A percentile compares a stretch with the other conserved stretches of the same genome.
phyloP scores from a whole-genome alignment of 2,888 invertebrate species.

The Pogonocherus hispidulus region DNA sequence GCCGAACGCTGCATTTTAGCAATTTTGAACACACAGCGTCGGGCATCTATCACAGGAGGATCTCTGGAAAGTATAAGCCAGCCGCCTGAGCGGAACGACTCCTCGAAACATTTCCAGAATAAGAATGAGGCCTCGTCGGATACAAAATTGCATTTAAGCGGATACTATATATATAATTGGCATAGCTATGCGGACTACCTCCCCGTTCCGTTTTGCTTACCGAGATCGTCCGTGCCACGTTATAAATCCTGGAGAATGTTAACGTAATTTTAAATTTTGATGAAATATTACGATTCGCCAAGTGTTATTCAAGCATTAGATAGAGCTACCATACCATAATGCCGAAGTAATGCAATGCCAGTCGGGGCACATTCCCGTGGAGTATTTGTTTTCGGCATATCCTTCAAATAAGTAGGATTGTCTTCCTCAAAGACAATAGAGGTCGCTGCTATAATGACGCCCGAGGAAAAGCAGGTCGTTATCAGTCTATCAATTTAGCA shows the following conservation, averaged over 20 bases:
- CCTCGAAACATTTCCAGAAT: slow-evolving; percentile 58
- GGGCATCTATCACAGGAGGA: slow-evolving; percentile 62
- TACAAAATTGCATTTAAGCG: slow-evolving; percentile 60
- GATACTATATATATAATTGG: slow-evolving; percentile 45
- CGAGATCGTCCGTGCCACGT: slow-evolving; percentile 28
- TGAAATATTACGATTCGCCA: slow-evolving; percentile 34
- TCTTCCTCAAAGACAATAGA: too few relatives aligned
- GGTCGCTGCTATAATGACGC: too few relatives aligned
- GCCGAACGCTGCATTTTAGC: slow-evolving; percentile 64
- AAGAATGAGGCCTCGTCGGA: slow-evolving; percentile 59
- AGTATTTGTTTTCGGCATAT: too few relatives aligned
- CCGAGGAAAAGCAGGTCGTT: too few relatives aligned
- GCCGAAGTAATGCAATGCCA: too few relatives aligned
- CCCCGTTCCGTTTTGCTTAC: slow-evolving; percentile 21
- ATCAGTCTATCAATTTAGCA: too few relatives aligned
- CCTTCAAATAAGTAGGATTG: too few relatives aligned
- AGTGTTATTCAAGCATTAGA: too few relatives aligned
- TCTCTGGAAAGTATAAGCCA: slow-evolving; percentile 62
- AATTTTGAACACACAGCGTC: slow-evolving; percentile 61
- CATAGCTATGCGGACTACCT: slow-evolving; percentile 29
- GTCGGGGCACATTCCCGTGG: too few relatives aligned
- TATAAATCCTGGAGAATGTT: slow-evolving; percentile 37
- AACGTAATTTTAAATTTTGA: slow-evolving; percentile 34
- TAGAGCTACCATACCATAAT: too few relatives aligned
- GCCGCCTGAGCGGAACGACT: slow-evolving; percentile 59